Base-by-base conservation (phyloP, 2,888 invertebrate species). In the Dusona sp. region DNA sequence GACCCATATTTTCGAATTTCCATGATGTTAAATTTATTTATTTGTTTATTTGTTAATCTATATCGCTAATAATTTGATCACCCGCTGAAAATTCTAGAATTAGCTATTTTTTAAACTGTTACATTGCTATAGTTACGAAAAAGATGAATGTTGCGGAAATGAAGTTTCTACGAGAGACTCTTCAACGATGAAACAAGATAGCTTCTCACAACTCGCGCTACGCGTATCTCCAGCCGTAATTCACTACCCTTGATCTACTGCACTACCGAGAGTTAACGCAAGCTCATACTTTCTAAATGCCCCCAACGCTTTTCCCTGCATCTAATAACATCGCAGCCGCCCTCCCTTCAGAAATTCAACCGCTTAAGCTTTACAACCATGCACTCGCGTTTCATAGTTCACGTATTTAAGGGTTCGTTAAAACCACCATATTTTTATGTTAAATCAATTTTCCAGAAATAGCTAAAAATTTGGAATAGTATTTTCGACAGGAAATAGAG, bases 221-320 rank as follows among this genome's bases (percentile, higher is more conserved):
- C 22, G 64, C 90, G 89, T 90, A 91, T 91, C 90, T 91, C 81
- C 77, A 88, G 88, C 88, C 91, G 90, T 91, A 91, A 91, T 90
- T 92, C 91, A 91, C 92, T 84, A 83, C 74, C 81, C 87, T 84
- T 85, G 78, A 87, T 87, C 84, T 77, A 82, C 88, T 82, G 65
- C 48, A 51, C 64, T 57, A 29, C 45, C 42, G 38, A 54, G 72
- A 82, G 72, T 61, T 38, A 64, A 68, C 68, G 68, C 89, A 86
- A 87, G 89, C 89, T 88, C 80, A 87, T 89, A 89, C 90, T 90
- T 92, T 92, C 92, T 92, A 93, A 93, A 92, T 92, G 93, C 92
- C 91, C 90, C 91, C 90, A 92, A 93, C 93, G 92, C 92, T 78
- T 79, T 91, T 92, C 92, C 92, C 92, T 93, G 90, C 91, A 88